Conservation (phyloP, 30 jellyfish, hydroid and myxozoan species). For the Chrysaora quinquecirrha region DNA sequence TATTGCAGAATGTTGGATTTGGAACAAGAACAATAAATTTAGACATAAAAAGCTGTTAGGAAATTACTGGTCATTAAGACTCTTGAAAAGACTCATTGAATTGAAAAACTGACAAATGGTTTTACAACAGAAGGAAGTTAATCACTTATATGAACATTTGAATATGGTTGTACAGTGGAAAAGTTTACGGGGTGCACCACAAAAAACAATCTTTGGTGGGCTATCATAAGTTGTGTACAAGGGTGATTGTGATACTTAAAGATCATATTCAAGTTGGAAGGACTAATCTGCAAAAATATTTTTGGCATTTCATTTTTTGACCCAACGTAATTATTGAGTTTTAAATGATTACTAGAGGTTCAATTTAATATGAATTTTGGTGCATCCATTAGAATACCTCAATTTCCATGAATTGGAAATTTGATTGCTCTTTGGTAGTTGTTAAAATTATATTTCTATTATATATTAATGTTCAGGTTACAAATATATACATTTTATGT, state of each 20-base stretch:
- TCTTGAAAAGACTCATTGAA: background rate
- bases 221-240: background rate
- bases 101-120: background rate
- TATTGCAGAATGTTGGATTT: slow-evolving; percentile 10
- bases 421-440: background rate
- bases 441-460: background rate
- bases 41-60: background rate
- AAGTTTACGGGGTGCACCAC: background rate
- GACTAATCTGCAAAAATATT: too few relatives aligned
- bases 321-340: background rate
- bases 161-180: background rate
- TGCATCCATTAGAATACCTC: slow-evolving; percentile 2
- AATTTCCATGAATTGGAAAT: background rate
- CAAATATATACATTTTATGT: slow-evolving; percentile 8
- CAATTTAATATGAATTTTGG: background rate
- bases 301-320: too few relatives aligned
- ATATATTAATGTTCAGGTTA: background rate
- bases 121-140: slow-evolving; percentile 2
- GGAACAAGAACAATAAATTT: slow-evolving; percentile 6
- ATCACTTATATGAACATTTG: background rate
- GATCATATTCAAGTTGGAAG: background rate
- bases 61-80: background rate
- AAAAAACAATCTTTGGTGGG: background rate
- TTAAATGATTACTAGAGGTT: background rate
- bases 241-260: background rate